Evolutionary conservation across 37 sponge, comb jelly and placozoan genomes (phyloP), one percentile per base, ranked within the genome.

Genomic region (Oscarella lobularis): DNA sequence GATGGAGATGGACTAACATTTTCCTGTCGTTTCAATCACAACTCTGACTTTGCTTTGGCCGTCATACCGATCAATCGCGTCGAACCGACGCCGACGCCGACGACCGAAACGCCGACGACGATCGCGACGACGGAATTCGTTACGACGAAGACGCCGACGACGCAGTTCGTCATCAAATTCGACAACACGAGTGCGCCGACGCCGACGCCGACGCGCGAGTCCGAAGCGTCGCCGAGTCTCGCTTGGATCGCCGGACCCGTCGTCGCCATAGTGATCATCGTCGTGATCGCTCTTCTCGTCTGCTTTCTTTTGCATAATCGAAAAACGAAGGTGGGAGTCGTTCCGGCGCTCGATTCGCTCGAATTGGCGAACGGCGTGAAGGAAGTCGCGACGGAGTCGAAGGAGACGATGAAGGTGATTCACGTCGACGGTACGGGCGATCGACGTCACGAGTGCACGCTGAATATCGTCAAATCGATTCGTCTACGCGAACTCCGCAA

Each of bases 401-500:
- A 48, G 60, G 60, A 48, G 60, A 9, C 60, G 20, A 48, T 48
- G 60, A 9, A 48, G 60, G 60, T 48, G 14, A 20, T 48, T 20
- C 9, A 48, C 20, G 60, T 48, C 60, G 60, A 48, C 60, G 20
- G 60, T 27, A 48, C 60, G 60, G 60, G 60, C 60, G 84, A 83
- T 37, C 77, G 90, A 32, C 41, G 5, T 27, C 36, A 70, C 37
- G 30, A 83, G 3, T 85, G 90, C 0, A 77, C 39, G 27, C 76
- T 86, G 65, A 82, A 69, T 36, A 78, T 90, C 27, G 76, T 83
- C 1, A 85, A 83, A 1, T 81, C 88, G 3, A 82, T 83, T 35
- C 72, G 89, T 6, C 87, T 93, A 48, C 41, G 86, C 20, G 89
- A 88, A 40, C 78, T 93, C 4, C 66, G 94, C 14, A 71, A 80